phyloP scores from a whole-genome alignment of 2,113 vertebrate genomes.

The Penelope pileata region DNA sequence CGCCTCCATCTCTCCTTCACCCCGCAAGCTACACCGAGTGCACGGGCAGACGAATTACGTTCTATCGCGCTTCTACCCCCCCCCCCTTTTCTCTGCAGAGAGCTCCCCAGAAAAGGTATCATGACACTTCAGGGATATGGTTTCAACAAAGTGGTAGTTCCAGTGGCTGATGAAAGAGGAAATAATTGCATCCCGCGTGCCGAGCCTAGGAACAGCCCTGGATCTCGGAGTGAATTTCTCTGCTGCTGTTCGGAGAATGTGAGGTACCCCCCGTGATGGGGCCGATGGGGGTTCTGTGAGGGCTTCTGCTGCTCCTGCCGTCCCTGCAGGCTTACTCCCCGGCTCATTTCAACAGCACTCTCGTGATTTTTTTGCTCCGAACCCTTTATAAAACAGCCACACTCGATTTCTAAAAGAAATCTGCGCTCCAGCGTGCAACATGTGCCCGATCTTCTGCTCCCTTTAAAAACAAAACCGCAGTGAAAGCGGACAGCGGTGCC shows the following conservation, averaged over 20 bases:
- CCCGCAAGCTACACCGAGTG: background rate
- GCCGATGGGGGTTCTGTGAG: background rate
- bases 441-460: background rate
- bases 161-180: slow-evolving; percentile 66
- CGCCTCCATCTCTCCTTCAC: background rate
- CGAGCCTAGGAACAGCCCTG: slow-evolving; percentile 43
- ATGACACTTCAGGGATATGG: slow-evolving; percentile 42
- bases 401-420: background rate
- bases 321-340: background rate
- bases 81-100: background rate
- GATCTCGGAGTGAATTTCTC: slow-evolving; percentile 29
- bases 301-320: background rate
- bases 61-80: background rate
- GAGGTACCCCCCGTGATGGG: slow-evolving; percentile 46
- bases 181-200: slow-evolving; percentile 58
- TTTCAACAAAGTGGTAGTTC: slow-evolving; percentile 70
- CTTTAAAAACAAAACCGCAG: background rate
- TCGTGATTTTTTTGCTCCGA: background rate
- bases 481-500: background rate
- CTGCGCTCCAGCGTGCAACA: background rate
- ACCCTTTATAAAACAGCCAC: background rate
- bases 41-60: background rate
- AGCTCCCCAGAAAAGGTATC: slow-evolving; percentile 21
- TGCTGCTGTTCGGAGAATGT: slow-evolving; percentile 54
- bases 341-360: background rate